Evolutionary conservation across 1,140 invertebrate genomes (phyloP), one percentile per base, ranked within the genome.

Genomic region (Lutraria rhynchaena): DNA sequence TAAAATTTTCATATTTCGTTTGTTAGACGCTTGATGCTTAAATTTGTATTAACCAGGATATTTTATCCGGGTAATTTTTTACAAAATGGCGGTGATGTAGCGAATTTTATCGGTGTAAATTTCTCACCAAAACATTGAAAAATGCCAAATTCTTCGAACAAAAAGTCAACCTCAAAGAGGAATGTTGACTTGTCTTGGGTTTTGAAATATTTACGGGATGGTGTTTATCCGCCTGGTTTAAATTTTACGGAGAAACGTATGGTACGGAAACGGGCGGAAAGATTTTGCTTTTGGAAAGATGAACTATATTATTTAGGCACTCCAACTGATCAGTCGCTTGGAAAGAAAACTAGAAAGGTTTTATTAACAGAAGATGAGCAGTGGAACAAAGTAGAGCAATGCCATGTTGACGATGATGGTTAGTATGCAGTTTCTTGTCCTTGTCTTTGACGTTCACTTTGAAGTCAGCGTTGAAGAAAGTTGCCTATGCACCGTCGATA

Each of bases 191-290:
- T 78, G 29, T 19, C 44, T n/a, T 78, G 75, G 75, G 75, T 78
- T 41, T n/a, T 41, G 29, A 65, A 69, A 57, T 78, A 78, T 41
- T 24, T 78, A 9, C 67, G 35, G 57, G 75, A 78, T 78, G 75
- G 75, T 27, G 29, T 67, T 11, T 78, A 78, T 27, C 61, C 75
- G 17, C 75, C 61, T 55, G 75, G 75, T 19, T 55, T 78, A 19
- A 78, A 51, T 41, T 78, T 78, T 55, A 57, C 19, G 3, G 61
- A 78, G 31, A 78, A 78, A 69, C 75, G 75, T 37, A 78, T 78
- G 75, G 75, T 78, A 15, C 7, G 75, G 27, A 78, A 78, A 78
- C 53, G 75, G 63, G 75, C 75, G 75, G 75, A 78, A 78, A 67
- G 75, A 69, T 78, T 78, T 49, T 78, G 75, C 41, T 78, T 35